Conservation (phyloP, 2,888 invertebrate species). For the Synergus japonicus region DNA sequence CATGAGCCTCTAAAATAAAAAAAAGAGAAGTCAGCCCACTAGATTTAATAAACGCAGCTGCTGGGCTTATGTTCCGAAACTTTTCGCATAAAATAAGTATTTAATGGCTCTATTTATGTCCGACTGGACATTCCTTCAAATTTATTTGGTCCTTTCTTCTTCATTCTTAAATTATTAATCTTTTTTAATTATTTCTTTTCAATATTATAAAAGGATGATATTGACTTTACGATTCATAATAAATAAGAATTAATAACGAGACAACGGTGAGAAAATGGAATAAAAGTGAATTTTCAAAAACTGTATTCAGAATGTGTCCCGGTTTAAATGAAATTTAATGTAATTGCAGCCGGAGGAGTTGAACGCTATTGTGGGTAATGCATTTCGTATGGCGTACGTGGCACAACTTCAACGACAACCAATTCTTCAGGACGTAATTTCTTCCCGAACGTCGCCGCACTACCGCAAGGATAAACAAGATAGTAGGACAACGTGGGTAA, state of each 20-base stretch:
- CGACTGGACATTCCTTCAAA: not conserved
- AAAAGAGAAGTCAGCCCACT: conserved; percentile 22
- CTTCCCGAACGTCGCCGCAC: conserved; percentile 77
- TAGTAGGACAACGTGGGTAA: conserved; percentile 72
- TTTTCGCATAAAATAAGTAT: conserved; percentile 26
- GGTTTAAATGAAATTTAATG: conserved; percentile 34
- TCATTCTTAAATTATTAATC: not conserved
- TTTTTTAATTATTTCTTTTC: not conserved
- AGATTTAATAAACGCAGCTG: conserved; percentile 40
- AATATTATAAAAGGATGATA: too few species aligned
- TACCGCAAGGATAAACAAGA: conserved; percentile 74
- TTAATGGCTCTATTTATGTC: conserved; percentile 24
- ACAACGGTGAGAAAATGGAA: not conserved
- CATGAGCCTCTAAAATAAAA: conserved; percentile 23
- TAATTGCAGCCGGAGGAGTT: conserved; percentile 88
- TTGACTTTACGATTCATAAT: too few species aligned
- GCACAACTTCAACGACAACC: conserved; percentile 87
- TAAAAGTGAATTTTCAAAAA: not conserved
- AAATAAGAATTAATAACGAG: too few species aligned
- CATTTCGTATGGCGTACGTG: conserved; percentile 94
- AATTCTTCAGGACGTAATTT: conserved; percentile 85
- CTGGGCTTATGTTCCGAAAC: conserved; percentile 16
- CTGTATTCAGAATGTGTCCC: conserved; percentile 8
- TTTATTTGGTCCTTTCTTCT: not conserved
- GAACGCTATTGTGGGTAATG: conserved; percentile 92